phyloP scores from a whole-genome alignment of 2,888 invertebrate species.

The Crioceris asparagi region DNA sequence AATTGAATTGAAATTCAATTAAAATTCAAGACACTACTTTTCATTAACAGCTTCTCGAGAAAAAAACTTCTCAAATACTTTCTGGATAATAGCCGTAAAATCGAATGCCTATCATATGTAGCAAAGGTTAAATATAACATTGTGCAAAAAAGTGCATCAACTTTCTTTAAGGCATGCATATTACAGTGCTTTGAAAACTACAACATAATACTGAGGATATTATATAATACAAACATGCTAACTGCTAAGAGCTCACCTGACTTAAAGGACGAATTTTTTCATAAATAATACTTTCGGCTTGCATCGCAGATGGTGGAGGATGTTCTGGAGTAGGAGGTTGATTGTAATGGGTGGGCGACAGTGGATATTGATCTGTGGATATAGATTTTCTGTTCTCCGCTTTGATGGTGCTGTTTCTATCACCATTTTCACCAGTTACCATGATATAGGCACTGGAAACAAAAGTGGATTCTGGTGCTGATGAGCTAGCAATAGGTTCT shows the following conservation, averaged over 20 bases:
- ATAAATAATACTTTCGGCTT: constrained; percentile 81
- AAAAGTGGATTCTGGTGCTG: constrained; percentile 39
- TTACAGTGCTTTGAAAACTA: constrained; percentile 14
- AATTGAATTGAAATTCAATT: too few species aligned
- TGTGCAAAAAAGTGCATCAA: too few species aligned
- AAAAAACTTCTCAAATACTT: too few species aligned
- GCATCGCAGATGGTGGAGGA: constrained; percentile 82
- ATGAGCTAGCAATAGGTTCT: constrained; percentile 27
- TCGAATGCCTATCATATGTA: too few species aligned
- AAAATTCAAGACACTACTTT: too few species aligned
- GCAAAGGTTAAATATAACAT: too few species aligned
- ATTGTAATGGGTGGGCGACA: constrained; percentile 81
- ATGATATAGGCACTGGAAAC: constrained; percentile 46
- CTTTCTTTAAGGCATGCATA: constrained; percentile 5
- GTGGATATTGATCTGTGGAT: constrained; percentile 43
- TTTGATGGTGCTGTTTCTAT: constrained; percentile 20
- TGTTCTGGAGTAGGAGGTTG: constrained; percentile 92
- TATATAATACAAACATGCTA: too few species aligned
- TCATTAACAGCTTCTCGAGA: too few species aligned
- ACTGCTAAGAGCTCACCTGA: constrained; percentile 80
- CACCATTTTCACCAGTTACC: constrained; percentile 28
- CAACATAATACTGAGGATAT: constrained; percentile 18
- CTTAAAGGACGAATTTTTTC: constrained; percentile 81
- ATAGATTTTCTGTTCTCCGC: constrained; percentile 16
- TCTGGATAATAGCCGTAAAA: too few species aligned